A percentile compares a stretch with the other conserved stretches of the same genome.
Evolutionary conservation across 2,113 vertebrate species (phyloP).

Genomic region (Phyllopteryx taeniolatus): DNA sequence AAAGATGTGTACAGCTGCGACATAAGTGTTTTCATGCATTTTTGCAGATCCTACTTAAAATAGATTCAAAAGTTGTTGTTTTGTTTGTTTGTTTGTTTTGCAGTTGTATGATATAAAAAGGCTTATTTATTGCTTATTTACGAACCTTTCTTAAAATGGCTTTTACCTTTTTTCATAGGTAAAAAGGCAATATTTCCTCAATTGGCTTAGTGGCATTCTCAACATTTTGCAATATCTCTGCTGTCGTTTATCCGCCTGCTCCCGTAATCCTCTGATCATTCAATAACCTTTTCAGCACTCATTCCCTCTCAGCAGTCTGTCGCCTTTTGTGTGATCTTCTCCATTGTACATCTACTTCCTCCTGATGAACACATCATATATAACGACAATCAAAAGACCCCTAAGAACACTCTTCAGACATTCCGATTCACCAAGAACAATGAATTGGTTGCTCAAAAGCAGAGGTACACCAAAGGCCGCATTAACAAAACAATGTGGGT

Average conservation of each 20-base stretch:
- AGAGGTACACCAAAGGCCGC: not conserved
- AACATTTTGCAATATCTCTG: conserved; percentile 67
- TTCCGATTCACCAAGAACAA: not conserved
- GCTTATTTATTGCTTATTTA: not conserved
- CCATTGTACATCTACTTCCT: conserved; percentile 33
- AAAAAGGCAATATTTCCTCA: conserved; percentile 52
- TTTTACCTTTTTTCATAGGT: conserved; percentile 51
- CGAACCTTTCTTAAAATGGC: not conserved
- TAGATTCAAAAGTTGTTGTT: not conserved
- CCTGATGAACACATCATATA: not conserved
- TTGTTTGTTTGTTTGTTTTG: not conserved
- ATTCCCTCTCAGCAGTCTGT: conserved; percentile 26
- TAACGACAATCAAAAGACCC: conserved; percentile 14
- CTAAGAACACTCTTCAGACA: not conserved
- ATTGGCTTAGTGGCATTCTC: conserved; percentile 71
- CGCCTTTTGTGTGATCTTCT: conserved; percentile 29
- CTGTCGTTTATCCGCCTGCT: conserved; percentile 58
- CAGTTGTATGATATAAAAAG: not conserved
- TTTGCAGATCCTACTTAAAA: not conserved
- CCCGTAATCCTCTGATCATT: conserved; percentile 69
- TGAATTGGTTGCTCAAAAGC: not conserved
- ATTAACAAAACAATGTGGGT: not conserved
- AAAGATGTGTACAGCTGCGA: not conserved
- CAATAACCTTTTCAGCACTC: conserved; percentile 59
- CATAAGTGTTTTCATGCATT: not conserved